These are phyloP conservation scores for Trilocha varians DNA, from an alignment of 2,888 invertebrate species.

Conservation along the genomic window DNA sequence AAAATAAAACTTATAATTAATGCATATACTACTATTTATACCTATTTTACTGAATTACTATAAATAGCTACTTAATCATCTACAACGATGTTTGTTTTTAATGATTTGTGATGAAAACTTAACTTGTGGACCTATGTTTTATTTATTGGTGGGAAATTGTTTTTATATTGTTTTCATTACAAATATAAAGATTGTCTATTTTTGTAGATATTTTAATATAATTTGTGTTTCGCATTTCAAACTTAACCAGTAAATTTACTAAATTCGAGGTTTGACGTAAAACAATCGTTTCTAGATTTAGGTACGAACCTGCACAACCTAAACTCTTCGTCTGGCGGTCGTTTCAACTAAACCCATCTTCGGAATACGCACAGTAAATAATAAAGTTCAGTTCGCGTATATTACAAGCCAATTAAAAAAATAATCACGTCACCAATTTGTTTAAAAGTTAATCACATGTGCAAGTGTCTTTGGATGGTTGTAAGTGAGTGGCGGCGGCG, in stretches of 20 bases:
- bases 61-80: too few species aligned
- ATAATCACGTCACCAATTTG: slow-evolving; percentile 36
- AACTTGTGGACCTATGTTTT: too few species aligned
- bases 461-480: slow-evolving; percentile 21
- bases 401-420: slow-evolving; percentile 18
- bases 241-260: background rate
- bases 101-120: too few species aligned
- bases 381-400: slow-evolving; percentile 3
- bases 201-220: too few species aligned
- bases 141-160: too few species aligned
- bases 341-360: slow-evolving; percentile 39
- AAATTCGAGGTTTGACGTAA: slow-evolving; percentile 5
- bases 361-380: background rate
- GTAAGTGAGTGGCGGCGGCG: slow-evolving; percentile 29
- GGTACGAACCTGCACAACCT: slow-evolving; percentile 27
- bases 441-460: slow-evolving; percentile 51
- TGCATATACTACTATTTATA: too few species aligned
- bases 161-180: too few species aligned
- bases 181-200: too few species aligned
- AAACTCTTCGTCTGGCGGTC: slow-evolving; percentile 26
- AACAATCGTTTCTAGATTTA: slow-evolving; percentile 11
- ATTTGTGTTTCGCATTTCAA: too few species aligned
- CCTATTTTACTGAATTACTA: too few species aligned
- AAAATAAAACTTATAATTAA: too few species aligned
- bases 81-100: too few species aligned